Evolutionary conservation across 2,113 vertebrate species (phyloP), one percentile per base, ranked within the genome.

Genomic region (Danionella cerebrum): DNA sequence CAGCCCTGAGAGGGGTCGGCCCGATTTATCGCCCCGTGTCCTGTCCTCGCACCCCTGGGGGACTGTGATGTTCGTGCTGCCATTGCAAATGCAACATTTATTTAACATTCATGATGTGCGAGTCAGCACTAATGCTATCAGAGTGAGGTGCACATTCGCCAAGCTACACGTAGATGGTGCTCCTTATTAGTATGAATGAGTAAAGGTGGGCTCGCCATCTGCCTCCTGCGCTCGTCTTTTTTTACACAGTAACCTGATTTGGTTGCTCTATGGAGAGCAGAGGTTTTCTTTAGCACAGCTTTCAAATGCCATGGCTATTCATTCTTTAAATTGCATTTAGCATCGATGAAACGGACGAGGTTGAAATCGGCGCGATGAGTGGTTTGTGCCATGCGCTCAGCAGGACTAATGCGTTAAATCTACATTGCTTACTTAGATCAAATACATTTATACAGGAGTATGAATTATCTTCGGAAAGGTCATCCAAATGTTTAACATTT

Each of bases 71-170:
- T 39, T 31, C 42, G 53, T 79, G 65, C 76, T 81, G 78, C 66
- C 62, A 55, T 33, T 3, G 13, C 71, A 80, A 83, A 81, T 75
- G 76, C 66, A 78, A 76, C 77, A 47, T 75, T 81, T 78, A 80
- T 82, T 82, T 76, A 78, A 68, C 59, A 6, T 69, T 67, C 45
- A 42, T 45, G 19, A 57, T 22, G 38, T 11, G 27, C 55, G 14
- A 29, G 21, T 42, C 36, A 33, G 55, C 31, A 10, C 65, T 72
- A 71, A 76, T 76, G 62, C 62, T 57, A 62, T 73, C 64, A 69
- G 10, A 48, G 53, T 12, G 7, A 38, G 11, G 10, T 25, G 62
- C 39, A 42, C 11, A 25, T 22, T n/a, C 44, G 25, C 13, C 51
- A 38, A 52, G 21, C 51, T 12, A 51, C 55, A 44, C 50, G 11